Evolutionary conservation across 2,888 invertebrate species (phyloP).

Genomic region (Cylloceria caligata): DNA sequence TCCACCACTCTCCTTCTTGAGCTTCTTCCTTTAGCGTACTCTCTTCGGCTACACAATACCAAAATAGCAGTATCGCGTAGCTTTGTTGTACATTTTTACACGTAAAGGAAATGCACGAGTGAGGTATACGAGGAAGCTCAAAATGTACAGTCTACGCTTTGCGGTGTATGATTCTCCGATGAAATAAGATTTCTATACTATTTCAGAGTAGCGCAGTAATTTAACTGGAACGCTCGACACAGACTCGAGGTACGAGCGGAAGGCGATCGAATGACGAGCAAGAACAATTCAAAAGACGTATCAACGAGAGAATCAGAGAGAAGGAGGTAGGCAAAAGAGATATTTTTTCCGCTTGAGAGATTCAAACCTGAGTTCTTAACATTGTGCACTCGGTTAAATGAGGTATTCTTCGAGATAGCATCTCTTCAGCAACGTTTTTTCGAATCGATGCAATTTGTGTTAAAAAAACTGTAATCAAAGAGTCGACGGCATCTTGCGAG

Average conservation of each 20-base stretch:
- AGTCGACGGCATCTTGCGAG: not conserved
- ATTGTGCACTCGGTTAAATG: not conserved
- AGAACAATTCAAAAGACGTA: too few species aligned
- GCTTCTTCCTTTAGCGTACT: not conserved
- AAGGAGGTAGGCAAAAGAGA: not conserved
- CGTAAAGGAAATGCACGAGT: not conserved
- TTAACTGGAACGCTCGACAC: not conserved
- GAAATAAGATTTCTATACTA: slow-evolving; percentile 7
- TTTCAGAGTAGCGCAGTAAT: not conserved
- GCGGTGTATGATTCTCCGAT: not conserved
- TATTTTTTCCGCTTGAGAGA: not conserved
- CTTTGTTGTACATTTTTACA: slow-evolving; percentile 23
- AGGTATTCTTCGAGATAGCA: not conserved
- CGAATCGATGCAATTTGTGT: not conserved
- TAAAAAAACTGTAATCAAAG: not conserved
- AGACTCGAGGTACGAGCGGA: not conserved
- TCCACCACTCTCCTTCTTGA: slow-evolving; percentile 28
- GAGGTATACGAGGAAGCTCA: not conserved
- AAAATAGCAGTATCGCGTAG: slow-evolving; percentile 20
- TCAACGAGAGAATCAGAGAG: not conserved
- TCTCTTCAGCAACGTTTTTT: not conserved
- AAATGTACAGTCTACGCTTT: not conserved
- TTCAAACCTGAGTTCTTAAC: not conserved
- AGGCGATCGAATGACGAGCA: too few species aligned
- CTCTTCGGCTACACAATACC: slow-evolving; percentile 31